Percentiles rank a stretch among this genome's conserved stretches.
Evolutionary conservation across 1,140 invertebrate species (phyloP).

Genomic region (Drosophila chauvacae): DNA sequence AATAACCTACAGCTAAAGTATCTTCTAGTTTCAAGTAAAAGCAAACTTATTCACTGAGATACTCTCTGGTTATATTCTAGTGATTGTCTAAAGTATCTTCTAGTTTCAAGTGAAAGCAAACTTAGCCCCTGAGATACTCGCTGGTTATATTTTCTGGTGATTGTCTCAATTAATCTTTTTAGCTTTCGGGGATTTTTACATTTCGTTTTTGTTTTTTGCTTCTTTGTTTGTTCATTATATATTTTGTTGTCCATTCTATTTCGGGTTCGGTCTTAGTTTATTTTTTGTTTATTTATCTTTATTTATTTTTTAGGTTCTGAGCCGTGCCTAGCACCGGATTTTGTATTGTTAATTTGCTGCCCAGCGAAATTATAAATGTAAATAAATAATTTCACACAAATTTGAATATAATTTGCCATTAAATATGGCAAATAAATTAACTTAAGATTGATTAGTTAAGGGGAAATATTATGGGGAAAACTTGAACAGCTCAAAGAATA

Average conservation of each 20-base stretch:
- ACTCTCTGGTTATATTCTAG: not conserved
- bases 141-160: not conserved
- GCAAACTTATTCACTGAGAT: conserved; percentile 9
- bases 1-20: not conserved
- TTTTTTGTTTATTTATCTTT: not conserved
- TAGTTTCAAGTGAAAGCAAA: conserved; percentile 24
- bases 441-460: not conserved
- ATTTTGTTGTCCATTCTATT: conserved; percentile 35
- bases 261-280: conserved; percentile 12
- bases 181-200: conserved; percentile 27
- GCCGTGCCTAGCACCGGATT: conserved; percentile 38
- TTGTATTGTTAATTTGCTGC: conserved; percentile 16
- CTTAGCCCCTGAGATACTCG: not conserved
- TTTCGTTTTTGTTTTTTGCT: not conserved
- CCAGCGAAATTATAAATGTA: conserved; percentile 26
- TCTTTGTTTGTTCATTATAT: conserved; percentile 10
- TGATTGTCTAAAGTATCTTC: not conserved
- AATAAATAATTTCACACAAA: conserved; percentile 23
- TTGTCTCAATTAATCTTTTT: conserved; percentile 29
- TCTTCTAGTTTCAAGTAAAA: conserved; percentile 14
- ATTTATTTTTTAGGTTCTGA: conserved; percentile 20
- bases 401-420: conserved; percentile 14
- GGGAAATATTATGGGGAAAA: not conserved
- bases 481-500: no score
- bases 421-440: conserved; percentile 7